Evolutionary conservation across 2,888 invertebrate species (phyloP).

Genomic region (Hirtodrosophila duncani): DNA sequence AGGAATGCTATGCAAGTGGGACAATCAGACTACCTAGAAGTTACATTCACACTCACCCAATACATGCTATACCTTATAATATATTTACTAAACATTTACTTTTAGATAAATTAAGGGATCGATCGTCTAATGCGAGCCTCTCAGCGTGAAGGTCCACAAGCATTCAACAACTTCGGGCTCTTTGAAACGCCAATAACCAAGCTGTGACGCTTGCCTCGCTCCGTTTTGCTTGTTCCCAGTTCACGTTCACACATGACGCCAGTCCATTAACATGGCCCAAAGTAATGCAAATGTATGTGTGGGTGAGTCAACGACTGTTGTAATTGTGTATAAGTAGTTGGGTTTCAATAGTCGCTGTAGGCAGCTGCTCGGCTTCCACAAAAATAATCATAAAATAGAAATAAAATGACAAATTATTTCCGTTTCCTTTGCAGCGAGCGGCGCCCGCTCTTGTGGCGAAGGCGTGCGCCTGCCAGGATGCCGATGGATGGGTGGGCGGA

Average conservation of each 20-base stretch:
- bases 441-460: neutral
- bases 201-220: neutral
- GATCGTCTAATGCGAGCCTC: no score
- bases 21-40: neutral
- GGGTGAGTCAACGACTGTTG: conserved; percentile 6
- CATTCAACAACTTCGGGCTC: conserved; percentile 28
- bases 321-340: neutral
- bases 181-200: conserved; percentile 14
- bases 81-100: no score
- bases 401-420: conserved; percentile 62
- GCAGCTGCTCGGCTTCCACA: conserved; percentile 20
- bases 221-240: neutral
- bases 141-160: conserved; percentile 4
- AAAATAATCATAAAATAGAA: conserved; percentile 48
- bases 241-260: conserved; percentile 7
- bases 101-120: no score
- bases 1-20: conserved; percentile 32
- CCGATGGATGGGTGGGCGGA: neutral
- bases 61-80: conserved; percentile 34
- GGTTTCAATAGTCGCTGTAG: conserved; percentile 7
- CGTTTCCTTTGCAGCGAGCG: conserved; percentile 40
- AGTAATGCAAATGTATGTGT: conserved; percentile 39
- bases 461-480: neutral
- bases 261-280: conserved; percentile 34
- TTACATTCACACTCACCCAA: conserved; percentile 23